Conservation (phyloP, 1,140 invertebrate species). For the Lamellibrachia luymesi region DNA sequence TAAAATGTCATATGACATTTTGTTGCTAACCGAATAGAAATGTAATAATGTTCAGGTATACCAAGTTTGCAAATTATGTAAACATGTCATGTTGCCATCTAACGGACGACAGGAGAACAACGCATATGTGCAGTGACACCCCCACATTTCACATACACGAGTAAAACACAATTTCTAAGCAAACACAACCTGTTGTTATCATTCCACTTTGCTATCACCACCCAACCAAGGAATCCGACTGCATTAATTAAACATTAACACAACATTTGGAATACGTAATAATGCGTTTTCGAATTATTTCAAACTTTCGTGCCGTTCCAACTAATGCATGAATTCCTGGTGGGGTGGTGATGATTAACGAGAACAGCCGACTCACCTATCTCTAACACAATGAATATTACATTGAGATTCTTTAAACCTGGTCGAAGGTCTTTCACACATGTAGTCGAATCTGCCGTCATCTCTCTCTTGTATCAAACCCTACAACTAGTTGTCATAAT, state of each 20-base stretch:
- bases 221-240: slow-evolving; percentile 6
- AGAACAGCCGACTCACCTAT: slow-evolving; percentile 65
- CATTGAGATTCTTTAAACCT: slow-evolving; percentile 86
- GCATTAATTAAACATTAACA: background rate
- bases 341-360: slow-evolving; percentile 13
- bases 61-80: no score
- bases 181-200: background rate
- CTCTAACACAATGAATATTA: slow-evolving; percentile 90
- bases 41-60: no score
- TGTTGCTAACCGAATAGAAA: no score
- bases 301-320: background rate
- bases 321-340: background rate
- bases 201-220: background rate
- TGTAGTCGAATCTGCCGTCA: slow-evolving; percentile 9
- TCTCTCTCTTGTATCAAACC: background rate
- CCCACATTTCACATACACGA: background rate
- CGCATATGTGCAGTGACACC: background rate
- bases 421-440: slow-evolving; percentile 58
- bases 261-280: slow-evolving; percentile 1
- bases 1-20: no score
- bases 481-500: background rate
- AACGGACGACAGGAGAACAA: background rate
- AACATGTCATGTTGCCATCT: background rate
- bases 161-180: background rate
- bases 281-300: background rate